These are phyloP conservation scores for Erythrolamprus reginae DNA, from an alignment of 2,113 vertebrate genomes.

Conservation along the genomic window DNA sequence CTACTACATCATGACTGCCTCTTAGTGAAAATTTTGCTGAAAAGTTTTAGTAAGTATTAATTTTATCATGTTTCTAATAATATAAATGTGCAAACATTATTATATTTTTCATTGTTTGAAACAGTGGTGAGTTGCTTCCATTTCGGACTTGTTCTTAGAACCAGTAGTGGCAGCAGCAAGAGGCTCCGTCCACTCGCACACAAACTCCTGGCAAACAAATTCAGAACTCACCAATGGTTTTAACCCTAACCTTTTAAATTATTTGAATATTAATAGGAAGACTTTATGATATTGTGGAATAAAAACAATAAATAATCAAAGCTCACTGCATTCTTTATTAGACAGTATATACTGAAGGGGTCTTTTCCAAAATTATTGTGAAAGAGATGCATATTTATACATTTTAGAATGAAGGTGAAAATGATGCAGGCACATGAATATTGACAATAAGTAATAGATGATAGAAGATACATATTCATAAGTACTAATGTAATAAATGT, in stretches of 20 bases:
- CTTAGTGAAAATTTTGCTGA: conserved; percentile 80
- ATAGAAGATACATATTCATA: background rate
- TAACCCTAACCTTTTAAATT: conserved; percentile 13
- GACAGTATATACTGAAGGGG: background rate
- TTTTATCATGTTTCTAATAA: conserved; percentile 11
- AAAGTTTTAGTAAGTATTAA: conserved; percentile 80
- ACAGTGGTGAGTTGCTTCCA: too few relatives aligned
- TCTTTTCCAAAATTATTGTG: background rate
- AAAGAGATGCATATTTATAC: background rate
- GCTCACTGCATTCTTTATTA: background rate
- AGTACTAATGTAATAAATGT: background rate
- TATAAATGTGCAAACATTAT: conserved; percentile 16
- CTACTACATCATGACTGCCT: conserved; percentile 81
- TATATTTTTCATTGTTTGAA: conserved; percentile 9
- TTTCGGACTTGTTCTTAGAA: too few relatives aligned
- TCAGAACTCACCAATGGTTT: too few relatives aligned
- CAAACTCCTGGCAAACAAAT: too few relatives aligned
- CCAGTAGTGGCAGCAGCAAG: too few relatives aligned
- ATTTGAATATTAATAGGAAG: conserved; percentile 10
- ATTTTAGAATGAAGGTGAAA: background rate
- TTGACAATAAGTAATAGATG: background rate
- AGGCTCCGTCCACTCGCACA: too few relatives aligned
- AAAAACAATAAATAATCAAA: background rate
- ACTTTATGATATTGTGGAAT: background rate
- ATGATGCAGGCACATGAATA: background rate